Percentiles rank a stretch among this genome's conserved stretches.
Conservation (phyloP, 30 jellyfish, hydroid and myxozoan species). For the Hydra vulgaris region DNA sequence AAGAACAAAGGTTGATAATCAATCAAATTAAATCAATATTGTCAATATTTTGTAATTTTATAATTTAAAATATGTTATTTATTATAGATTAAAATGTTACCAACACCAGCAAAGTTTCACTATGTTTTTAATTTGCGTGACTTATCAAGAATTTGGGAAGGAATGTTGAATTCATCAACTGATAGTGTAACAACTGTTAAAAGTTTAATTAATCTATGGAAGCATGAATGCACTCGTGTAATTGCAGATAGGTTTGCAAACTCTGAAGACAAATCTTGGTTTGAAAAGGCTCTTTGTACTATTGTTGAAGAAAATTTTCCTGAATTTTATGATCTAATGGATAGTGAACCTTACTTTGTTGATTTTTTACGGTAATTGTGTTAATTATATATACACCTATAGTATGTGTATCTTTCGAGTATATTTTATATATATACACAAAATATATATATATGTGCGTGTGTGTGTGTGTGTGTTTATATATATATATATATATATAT, state of each 20-base stretch:
- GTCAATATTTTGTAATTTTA: neutral
- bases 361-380: conserved; percentile 59
- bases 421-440: too few species aligned
- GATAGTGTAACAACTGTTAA: conserved; percentile 30
- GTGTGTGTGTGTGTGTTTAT: too few species aligned
- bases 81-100: conserved; percentile 76
- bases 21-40: too few species aligned
- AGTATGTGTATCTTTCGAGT: neutral
- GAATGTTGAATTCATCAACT: conserved; percentile 66
- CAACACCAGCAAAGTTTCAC: conserved; percentile 96
- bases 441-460: too few species aligned
- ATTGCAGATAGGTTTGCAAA: conserved; percentile 86
- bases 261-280: conserved; percentile 61
- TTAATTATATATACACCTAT: neutral
- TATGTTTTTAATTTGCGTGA: conserved; percentile 91
- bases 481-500: too few species aligned
- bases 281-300: conserved; percentile 23
- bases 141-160: conserved; percentile 97
- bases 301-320: conserved; percentile 50
- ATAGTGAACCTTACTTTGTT: conserved; percentile 77
- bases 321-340: conserved; percentile 33
- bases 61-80: neutral
- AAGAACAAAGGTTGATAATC: conserved; percentile 65
- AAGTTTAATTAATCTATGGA: conserved; percentile 60
- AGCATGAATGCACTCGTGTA: conserved; percentile 79